Conservation (phyloP, 2,888 invertebrate species). For the Eutolmus rufibarbis region DNA sequence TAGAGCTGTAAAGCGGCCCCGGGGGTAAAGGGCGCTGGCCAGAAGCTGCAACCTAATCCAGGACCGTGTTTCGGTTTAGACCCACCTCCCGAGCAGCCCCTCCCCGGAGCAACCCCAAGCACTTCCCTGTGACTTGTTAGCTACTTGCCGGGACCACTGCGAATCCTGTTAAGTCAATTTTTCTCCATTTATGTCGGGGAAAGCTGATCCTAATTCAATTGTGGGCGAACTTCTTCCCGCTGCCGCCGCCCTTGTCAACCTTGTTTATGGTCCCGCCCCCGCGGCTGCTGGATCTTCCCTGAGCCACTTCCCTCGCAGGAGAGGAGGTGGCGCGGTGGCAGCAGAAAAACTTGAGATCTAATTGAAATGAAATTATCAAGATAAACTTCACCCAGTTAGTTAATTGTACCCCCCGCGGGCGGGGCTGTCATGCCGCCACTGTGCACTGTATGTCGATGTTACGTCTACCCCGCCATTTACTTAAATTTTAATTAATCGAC, state of each 20-base stretch:
- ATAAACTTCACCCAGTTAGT: background rate
- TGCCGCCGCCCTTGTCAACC: background rate
- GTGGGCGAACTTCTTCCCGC: background rate
- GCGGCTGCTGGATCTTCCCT: background rate
- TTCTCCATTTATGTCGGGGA: slow-evolving; percentile 8
- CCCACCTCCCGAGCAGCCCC: background rate
- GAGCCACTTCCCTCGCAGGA: background rate
- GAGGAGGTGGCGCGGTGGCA: background rate
- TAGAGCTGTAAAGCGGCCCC: background rate
- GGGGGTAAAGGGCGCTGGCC: background rate
- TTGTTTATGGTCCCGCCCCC: background rate
- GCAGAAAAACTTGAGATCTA: slow-evolving; percentile 12
- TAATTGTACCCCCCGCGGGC: background rate
- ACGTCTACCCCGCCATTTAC: background rate
- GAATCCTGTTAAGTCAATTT: slow-evolving; percentile 20
- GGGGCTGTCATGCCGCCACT: background rate
- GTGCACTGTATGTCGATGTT: background rate
- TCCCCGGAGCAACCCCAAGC: background rate
- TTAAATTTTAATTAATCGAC: background rate
- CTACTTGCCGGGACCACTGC: background rate
- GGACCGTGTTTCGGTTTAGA: background rate
- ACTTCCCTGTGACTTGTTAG: background rate
- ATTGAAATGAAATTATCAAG: slow-evolving; percentile 17
- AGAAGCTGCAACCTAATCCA: background rate
- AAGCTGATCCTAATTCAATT: slow-evolving; percentile 31